Base-by-base conservation (phyloP, 2,888 invertebrate species). In the Hanleya hanleyi region DNA sequence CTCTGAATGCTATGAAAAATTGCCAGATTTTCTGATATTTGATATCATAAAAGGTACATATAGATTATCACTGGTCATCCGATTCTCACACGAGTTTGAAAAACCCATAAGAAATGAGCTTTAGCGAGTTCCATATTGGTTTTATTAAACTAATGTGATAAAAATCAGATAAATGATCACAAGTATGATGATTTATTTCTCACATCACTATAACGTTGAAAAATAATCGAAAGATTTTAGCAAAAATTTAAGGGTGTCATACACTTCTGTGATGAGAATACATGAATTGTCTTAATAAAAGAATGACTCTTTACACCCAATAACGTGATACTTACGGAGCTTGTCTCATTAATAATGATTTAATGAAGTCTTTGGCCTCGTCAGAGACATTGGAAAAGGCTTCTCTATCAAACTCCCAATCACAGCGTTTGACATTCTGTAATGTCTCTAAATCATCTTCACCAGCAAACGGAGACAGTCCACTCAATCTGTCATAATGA, bases 351-450 rank as follows among this genome's bases (percentile, higher is more conserved):
- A 99, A 93, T 76, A 99, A 93, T 88, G 96, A 94, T 82, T 95
- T 94, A 91, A 99, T 99, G 91, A 99, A 99, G 93, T 99, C 99
- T 92, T 96, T 98, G 85, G 96, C 99, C 90, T 98, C 97, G 71
- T 96, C 96, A 0, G 99, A 99, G 69, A 99, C 97, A 87, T 95
- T 94, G 33, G 94, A 92, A 93, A 99, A 99, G 9, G 97, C 95
- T 86, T 98, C 97, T 88, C 95, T 95, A 89, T 99, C 99, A 92
- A 99, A 99, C 93, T 97, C 97, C 99, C 99, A 99, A 91, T 99
- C 98, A 91, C 99, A 98, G 12, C 96, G 96, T 91, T 97, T 97
- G 18, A 99, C 99, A 90, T 99, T 99, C 92, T 97, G 97, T 80
- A 99, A 92, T 0, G 99, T 99, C 85, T 99, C 98, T 70, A 98